These are phyloP conservation scores for Plagiodera versicolora DNA, from an alignment of 2,888 invertebrate species.

Conservation along the genomic window DNA sequence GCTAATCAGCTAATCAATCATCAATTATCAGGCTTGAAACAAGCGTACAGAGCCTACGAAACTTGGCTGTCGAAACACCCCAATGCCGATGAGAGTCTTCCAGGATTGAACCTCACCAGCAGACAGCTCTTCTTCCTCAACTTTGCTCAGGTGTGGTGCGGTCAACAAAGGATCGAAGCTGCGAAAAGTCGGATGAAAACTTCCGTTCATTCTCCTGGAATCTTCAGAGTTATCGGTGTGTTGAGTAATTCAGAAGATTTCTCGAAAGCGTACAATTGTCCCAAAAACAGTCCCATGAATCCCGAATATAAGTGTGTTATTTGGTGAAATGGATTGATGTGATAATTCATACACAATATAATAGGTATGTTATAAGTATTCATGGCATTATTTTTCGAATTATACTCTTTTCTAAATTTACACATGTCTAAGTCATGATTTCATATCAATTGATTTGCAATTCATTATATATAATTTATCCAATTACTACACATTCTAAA, in stretches of 20 bases:
- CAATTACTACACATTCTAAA: no score
- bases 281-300: constrained; percentile 77
- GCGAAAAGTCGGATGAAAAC: constrained; percentile 78
- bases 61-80: constrained; percentile 71
- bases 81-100: constrained; percentile 64
- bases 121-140: constrained; percentile 88
- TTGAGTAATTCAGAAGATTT: constrained; percentile 76
- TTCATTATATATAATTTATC: no score
- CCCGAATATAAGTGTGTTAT: constrained; percentile 76
- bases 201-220: constrained; percentile 82
- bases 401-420: no score
- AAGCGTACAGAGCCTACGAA: constrained; percentile 79
- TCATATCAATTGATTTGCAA: no score
- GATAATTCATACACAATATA: not conserved
- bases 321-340: constrained; percentile 58
- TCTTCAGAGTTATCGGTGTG: constrained; percentile 57
- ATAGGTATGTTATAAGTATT: no score
- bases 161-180: constrained; percentile 79
- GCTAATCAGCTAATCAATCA: not conserved
- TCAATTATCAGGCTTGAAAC: constrained; percentile 70
- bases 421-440: no score
- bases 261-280: constrained; percentile 71
- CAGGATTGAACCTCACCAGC: constrained; percentile 71
- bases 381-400: no score
- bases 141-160: constrained; percentile 86